A percentile compares a stretch with the other conserved stretches of the same genome.
phyloP scores from a whole-genome alignment of 1,140 invertebrate species.

The Apocrypta bakeri region DNA sequence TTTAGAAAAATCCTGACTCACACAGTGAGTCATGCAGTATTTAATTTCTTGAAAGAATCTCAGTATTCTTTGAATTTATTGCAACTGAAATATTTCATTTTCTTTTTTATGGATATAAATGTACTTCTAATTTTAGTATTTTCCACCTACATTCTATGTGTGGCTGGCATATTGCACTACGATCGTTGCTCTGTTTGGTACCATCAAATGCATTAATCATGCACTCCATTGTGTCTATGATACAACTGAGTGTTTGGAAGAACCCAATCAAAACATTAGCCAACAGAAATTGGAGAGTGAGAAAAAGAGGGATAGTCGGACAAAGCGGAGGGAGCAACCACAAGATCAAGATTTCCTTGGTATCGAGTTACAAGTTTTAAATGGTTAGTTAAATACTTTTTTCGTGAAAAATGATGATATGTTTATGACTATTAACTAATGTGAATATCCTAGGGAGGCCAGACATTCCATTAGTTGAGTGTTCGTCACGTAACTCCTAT shows the following conservation, averaged over 20 bases:
- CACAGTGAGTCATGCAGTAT: constrained; percentile 3
- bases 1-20: constrained; percentile 19
- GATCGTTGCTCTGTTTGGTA: constrained; percentile 86
- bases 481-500: constrained; percentile 78
- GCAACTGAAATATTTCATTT: not conserved
- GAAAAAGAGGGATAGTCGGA: constrained; percentile 64
- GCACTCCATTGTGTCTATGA: constrained; percentile 97
- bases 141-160: constrained; percentile 86
- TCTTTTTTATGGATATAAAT: not conserved
- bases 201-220: constrained; percentile 92
- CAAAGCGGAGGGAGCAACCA: constrained; percentile 66
- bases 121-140: constrained; percentile 82
- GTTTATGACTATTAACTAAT: constrained; percentile 6
- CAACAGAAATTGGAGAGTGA: constrained; percentile 70
- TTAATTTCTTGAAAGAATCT: not conserved
- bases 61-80: no score
- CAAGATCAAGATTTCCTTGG: constrained; percentile 73
- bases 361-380: constrained; percentile 89
- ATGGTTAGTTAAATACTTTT: constrained; percentile 62
- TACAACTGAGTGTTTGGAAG: constrained; percentile 90
- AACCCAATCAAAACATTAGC: constrained; percentile 70
- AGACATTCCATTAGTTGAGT: constrained; percentile 76
- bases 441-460: constrained; percentile 67
- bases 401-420: not conserved
- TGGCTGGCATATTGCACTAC: constrained; percentile 92